Base-by-base conservation (phyloP, 2,797 vertebrate species). In the Aphelocoma californica region DNA sequence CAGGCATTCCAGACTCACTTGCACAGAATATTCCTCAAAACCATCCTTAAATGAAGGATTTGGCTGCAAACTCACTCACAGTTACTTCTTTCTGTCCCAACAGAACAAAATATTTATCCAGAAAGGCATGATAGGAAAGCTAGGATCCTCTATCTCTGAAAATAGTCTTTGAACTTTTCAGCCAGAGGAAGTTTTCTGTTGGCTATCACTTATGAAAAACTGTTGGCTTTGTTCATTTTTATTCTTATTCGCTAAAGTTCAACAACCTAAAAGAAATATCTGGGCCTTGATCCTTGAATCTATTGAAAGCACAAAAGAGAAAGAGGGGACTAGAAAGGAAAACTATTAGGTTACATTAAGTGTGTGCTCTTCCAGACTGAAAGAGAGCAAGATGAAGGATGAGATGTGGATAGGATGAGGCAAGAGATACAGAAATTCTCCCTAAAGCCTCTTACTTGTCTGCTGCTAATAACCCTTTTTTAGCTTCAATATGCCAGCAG, bases 141-240 rank as follows among this genome's bases (percentile, higher is more conserved):
- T 48, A 61, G 70, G 62, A 88, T 88, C 58, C 50, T 92, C 58
- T 75, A 47, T 12, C 62, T 91, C 93, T 94, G 92, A 88, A 94
- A 92, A 84, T 14, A 23, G 70, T 38, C 93, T 96, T 96, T 93
- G 93, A 96, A 94, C 79, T 93, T 90, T 84, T 92, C 95, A 95
- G 80, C 89, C 91, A 91, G 93, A 77, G 92, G 91, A 96, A 94
- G 86, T 88, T 96, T 94, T 95, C 90, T 95, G 73, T 95, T 97
- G 94, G 92, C 91, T 95, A 92, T 90, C 90, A 67, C 48, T 95
- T 93, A 92, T 23, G 78, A 95, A 93, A 96, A 96, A 83, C n/a
- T 81, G 64, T 95, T 91, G 90, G 64, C 88, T 94, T 92, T 97
- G 74, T 92, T 96, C 83, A 77, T 93, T 96, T 93, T 93, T 92